A percentile compares a stretch with the other conserved stretches of the same genome.
phyloP scores from a whole-genome alignment of 2,113 vertebrate species.

The Theropithecus gelada region DNA sequence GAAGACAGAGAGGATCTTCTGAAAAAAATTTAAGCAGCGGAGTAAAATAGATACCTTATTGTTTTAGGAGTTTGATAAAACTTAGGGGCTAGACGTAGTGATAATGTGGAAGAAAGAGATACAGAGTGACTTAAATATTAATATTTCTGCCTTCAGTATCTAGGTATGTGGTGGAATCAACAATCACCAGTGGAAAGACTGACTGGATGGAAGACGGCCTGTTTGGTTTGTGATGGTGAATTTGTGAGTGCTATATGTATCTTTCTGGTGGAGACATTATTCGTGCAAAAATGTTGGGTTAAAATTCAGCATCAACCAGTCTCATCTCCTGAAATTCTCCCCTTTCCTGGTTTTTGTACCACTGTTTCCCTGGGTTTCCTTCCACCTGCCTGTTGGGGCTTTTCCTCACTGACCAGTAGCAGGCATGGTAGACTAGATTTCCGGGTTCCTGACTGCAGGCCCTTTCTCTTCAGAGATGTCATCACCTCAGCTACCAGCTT shows the following conservation, averaged over 20 bases:
- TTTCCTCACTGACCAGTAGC: background rate
- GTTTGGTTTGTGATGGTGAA: background rate
- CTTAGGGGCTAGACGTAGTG: background rate
- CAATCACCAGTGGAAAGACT: background rate
- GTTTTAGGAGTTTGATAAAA: conserved; percentile 12
- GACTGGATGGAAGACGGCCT: too few relatives aligned
- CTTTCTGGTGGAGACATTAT: background rate
- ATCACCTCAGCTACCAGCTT: background rate
- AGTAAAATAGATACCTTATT: background rate
- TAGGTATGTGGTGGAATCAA: background rate
- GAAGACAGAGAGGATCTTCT: background rate
- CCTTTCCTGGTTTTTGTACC: background rate
- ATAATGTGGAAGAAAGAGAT: background rate
- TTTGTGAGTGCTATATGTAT: background rate
- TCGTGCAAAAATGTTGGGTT: background rate
- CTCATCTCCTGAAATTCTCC: background rate
- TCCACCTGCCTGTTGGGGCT: background rate
- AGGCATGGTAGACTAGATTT: background rate
- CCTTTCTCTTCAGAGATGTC: background rate
- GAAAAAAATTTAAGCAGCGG: background rate
- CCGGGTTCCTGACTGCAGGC: accelerated
- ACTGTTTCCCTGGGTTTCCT: background rate
- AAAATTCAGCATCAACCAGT: background rate
- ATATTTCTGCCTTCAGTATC: background rate
- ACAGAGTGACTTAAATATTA: background rate